Conservation (phyloP, 2,888 invertebrate genomes). For the Xylocampa areola region DNA sequence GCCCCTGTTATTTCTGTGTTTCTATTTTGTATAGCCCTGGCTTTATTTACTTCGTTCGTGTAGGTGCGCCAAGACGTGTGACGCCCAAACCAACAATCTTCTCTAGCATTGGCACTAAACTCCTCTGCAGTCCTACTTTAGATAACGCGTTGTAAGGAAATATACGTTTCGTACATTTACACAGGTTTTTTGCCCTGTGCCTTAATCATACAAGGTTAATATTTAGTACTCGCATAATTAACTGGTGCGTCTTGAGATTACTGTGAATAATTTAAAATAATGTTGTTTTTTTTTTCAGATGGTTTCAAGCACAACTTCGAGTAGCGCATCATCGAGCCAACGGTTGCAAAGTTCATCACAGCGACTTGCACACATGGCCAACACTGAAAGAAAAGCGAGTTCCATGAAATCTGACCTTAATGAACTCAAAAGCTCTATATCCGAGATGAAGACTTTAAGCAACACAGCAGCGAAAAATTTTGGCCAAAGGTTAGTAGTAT, state of each 20-base stretch:
- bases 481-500: constrained; percentile 79
- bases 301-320: constrained; percentile 90
- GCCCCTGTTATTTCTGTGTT: constrained; percentile 77
- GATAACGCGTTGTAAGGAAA: constrained; percentile 81
- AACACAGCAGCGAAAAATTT: constrained; percentile 83
- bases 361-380: constrained; percentile 87
- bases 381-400: constrained; percentile 94
- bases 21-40: constrained; percentile 83
- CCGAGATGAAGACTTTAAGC: constrained; percentile 95
- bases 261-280: constrained; percentile 11
- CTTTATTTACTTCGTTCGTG: constrained; percentile 80
- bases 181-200: constrained; percentile 21
- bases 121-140: constrained; percentile 82
- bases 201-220: constrained; percentile 34
- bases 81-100: constrained; percentile 81
- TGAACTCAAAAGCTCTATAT: constrained; percentile 95
- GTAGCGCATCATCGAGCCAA: constrained; percentile 90
- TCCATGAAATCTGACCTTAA: constrained; percentile 94
- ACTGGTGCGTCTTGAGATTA: constrained; percentile 7
- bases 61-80: constrained; percentile 87
- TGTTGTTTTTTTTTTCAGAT: constrained; percentile 74
- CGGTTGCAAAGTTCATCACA: constrained; percentile 90
- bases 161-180: constrained; percentile 53
- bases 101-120: constrained; percentile 87
- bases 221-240: neutral